Percentiles rank a stretch among this genome's conserved stretches.
Evolutionary conservation across 2,113 vertebrate genomes (phyloP).

Genomic region (Cebus imitator): DNA sequence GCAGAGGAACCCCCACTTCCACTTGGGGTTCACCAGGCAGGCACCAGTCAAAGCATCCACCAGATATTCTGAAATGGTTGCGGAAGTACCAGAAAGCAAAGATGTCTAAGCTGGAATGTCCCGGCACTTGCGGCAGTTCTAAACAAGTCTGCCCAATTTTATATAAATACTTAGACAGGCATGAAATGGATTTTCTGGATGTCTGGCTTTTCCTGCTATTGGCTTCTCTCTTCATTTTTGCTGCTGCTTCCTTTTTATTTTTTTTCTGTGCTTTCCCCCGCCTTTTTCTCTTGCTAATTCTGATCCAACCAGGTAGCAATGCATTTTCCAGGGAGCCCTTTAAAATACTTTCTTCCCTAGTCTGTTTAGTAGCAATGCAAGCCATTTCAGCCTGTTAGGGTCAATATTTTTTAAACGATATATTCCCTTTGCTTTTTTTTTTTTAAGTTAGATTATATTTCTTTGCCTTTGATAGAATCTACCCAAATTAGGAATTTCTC

Average conservation of each 20-base stretch:
- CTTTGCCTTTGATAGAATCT: slow-evolving; percentile 16
- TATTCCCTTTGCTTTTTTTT: neutral
- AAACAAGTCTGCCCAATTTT: slow-evolving; percentile 28
- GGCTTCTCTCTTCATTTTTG: slow-evolving; percentile 64
- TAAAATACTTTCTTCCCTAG: neutral
- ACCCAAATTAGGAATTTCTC: slow-evolving; percentile 28
- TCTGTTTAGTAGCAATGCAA: slow-evolving; percentile 20
- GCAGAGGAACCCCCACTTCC: neutral
- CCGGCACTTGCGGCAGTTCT: neutral
- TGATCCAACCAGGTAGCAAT: slow-evolving; percentile 55
- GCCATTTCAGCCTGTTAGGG: neutral
- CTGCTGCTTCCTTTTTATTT: slow-evolving; percentile 30
- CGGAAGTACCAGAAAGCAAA: slow-evolving; percentile 23
- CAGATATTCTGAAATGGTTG: neutral
- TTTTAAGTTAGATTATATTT: slow-evolving; percentile 28
- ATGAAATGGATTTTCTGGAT: slow-evolving; percentile 70
- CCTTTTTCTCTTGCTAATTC: slow-evolving; percentile 29
- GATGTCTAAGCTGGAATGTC: neutral
- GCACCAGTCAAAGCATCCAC: neutral
- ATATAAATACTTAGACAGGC: slow-evolving; percentile 63
- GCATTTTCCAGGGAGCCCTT: slow-evolving; percentile 61
- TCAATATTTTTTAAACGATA: neutral
- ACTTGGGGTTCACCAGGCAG: neutral
- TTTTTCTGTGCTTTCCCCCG: neutral
- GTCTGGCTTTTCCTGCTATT: slow-evolving; percentile 61